Percentiles rank a stretch among this genome's conserved stretches.
Evolutionary conservation across 2,797 vertebrate genomes (phyloP).

Genomic region (Acanthopagrus latus): DNA sequence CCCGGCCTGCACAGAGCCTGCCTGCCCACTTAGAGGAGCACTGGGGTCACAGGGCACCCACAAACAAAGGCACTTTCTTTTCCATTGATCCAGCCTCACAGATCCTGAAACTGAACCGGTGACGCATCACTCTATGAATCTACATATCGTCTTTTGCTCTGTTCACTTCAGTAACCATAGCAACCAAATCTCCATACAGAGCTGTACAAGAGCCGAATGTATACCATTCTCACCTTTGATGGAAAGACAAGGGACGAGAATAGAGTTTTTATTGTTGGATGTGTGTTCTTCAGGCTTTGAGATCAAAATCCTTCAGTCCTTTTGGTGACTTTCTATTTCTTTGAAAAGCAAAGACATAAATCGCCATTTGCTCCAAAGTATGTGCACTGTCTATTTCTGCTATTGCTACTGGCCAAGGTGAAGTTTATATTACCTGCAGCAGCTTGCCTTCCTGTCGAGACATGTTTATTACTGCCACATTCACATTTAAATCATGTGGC

Average conservation of each 20-base stretch:
- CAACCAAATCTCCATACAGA: constrained; percentile 54
- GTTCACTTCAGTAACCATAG: constrained; percentile 51
- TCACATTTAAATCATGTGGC: constrained; percentile 42
- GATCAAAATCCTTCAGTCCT: not conserved
- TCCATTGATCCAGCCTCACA: constrained; percentile 23
- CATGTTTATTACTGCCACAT: constrained; percentile 32
- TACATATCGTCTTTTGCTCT: constrained; percentile 19
- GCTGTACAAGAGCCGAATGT: constrained; percentile 28
- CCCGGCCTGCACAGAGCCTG: constrained; percentile 43
- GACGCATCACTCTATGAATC: constrained; percentile 19
- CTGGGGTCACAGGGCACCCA: constrained; percentile 51
- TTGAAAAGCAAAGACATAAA: not conserved
- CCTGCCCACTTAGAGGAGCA: constrained; percentile 52
- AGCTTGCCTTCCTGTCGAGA: constrained; percentile 49
- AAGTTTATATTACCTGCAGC: constrained; percentile 24
- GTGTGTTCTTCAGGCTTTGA: constrained; percentile 2
- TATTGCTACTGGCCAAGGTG: constrained; percentile 1
- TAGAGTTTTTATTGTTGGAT: not conserved
- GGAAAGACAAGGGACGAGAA: constrained; percentile 25
- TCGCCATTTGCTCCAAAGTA: not conserved
- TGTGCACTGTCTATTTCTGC: not conserved
- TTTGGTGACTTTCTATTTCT: not conserved
- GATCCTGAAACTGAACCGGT: constrained; percentile 39
- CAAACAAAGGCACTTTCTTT: constrained; percentile 46
- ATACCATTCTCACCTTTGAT: constrained; percentile 1